Percentiles rank a stretch among this genome's conserved stretches.
These are phyloP conservation scores for Kryptolebias ocellatus DNA, from an alignment of 2,797 vertebrate genomes.

Conservation along the genomic window DNA sequence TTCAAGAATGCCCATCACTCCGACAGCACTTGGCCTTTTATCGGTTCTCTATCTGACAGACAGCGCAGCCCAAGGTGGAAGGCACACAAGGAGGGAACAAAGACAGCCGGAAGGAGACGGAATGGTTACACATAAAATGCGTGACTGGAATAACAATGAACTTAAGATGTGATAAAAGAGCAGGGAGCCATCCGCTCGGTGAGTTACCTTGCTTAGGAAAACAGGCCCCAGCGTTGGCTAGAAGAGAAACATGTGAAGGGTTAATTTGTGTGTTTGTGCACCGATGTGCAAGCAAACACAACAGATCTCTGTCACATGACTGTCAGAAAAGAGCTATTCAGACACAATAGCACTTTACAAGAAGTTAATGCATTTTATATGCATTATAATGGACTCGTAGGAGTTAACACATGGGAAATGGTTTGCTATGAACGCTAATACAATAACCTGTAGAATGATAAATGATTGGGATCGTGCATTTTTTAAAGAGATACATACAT, in stretches of 20 bases:
- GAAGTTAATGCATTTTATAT: conserved; percentile 64
- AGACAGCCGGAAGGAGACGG: conserved; percentile 42
- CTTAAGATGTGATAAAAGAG: conserved; percentile 37
- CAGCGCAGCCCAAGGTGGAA: conserved; percentile 54
- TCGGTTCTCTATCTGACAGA: conserved; percentile 57
- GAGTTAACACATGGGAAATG: conserved; percentile 41
- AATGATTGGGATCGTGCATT: conserved; percentile 28
- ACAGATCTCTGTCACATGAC: conserved; percentile 46
- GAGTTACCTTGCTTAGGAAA: conserved; percentile 86
- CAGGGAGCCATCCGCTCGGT: conserved; percentile 57
- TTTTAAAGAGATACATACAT: conserved; percentile 12
- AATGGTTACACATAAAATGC: conserved; percentile 45
- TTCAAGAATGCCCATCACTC: conserved; percentile 49
- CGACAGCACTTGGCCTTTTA: conserved; percentile 62
- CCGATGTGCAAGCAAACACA: conserved; percentile 66
- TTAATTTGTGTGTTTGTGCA: conserved; percentile 81
- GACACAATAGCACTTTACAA: conserved; percentile 61
- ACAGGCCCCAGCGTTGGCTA: conserved; percentile 84
- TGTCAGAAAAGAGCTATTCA: conserved; percentile 66
- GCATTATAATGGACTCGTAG: conserved; percentile 66
- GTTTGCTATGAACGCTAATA: conserved; percentile 51
- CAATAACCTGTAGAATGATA: conserved; percentile 35
- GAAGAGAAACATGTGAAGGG: conserved; percentile 82
- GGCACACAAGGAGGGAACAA: conserved; percentile 30
- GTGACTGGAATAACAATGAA: conserved; percentile 53